Evolutionary conservation across 2,113 vertebrate genomes (phyloP), one percentile per base, ranked within the genome.

Genomic region (Rhea americana): DNA sequence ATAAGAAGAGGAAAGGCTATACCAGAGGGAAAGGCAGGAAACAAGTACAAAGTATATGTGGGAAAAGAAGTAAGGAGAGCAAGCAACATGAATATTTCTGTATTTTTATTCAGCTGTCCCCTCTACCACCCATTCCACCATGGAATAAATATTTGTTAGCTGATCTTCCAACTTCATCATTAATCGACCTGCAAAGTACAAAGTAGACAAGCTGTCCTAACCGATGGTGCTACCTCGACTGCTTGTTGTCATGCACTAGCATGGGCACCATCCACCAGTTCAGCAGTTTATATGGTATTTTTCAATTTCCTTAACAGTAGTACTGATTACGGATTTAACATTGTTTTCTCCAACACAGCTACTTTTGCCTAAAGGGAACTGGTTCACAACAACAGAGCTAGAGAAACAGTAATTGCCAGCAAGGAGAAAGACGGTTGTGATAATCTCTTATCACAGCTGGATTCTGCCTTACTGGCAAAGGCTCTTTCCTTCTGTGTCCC

Each of bases 161-260:
- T 63, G 62, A 62, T 43, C 35, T 66, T 83, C 45, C 62, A 39
- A 8, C 39, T 74, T 35, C 19, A 56, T 25, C 35, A 37, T 21
- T 63, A 63, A 37, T 39, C 39, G 16, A 32, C 45, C 75, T 22
- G 39, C 39, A 73, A 85, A 80, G 32, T 16, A 32, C 76, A 30
- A 25, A 87, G 22, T 28, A 85, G 66, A 85, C 11, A 68, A 72
- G n/a, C 24, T 84, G 73, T 35, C 20, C 20, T 24, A 28, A 20
- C 0, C 2, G 39, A 43, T 39, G 35, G 53, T 74, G 37, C 48
- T 43, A 50, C 55, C 22, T 71, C 0, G 0, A 43, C 13, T 59
- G 25, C 26, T n/a, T 5, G 24, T 32, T 77, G 62, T 53, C 62
- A 65, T 13, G 9, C 4, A 47, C 32, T 45, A 51, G 21, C 25